phyloP scores from a whole-genome alignment of 1,140 invertebrate genomes.

The Drosophila pectinifera region DNA sequence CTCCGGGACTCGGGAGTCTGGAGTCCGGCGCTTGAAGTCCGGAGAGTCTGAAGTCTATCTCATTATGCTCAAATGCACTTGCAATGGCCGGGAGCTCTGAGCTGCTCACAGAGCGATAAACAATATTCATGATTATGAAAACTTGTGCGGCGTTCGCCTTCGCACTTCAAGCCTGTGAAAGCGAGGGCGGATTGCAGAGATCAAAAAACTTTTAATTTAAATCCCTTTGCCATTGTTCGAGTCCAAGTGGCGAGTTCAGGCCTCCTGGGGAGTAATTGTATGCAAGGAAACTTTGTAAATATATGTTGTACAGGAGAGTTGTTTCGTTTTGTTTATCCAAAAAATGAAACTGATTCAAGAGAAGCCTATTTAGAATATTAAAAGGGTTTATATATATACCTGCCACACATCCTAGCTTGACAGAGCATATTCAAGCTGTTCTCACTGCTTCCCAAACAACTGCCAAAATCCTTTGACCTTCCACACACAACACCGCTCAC shows the following conservation, averaged over 20 bases:
- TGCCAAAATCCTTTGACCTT: not conserved
- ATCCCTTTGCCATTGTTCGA: slow-evolving; percentile 17
- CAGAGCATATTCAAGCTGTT: not conserved
- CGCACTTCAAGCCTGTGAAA: slow-evolving; percentile 38
- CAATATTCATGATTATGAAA: slow-evolving; percentile 66
- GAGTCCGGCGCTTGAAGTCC: slow-evolving; percentile 3
- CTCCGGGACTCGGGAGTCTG: no score
- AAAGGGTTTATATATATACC: no score
- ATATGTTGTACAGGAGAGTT: not conserved
- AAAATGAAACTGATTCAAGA: not conserved
- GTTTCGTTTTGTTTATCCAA: not conserved
- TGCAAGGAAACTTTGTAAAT: not conserved
- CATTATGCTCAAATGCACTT: slow-evolving; percentile 60
- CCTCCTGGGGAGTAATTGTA: not conserved
- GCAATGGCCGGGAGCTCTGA: slow-evolving; percentile 28
- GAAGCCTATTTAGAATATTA: not conserved
- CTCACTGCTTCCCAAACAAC: not conserved
- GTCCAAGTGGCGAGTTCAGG: not conserved
- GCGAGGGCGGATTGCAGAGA: slow-evolving; percentile 32
- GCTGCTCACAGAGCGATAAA: slow-evolving; percentile 54
- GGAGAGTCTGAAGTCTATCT: slow-evolving; percentile 36
- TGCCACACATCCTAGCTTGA: no score
- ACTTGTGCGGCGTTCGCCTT: slow-evolving; percentile 46
- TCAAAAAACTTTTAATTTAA: slow-evolving; percentile 25
- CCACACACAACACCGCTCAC: not conserved